Evolutionary conservation across 2,797 vertebrate genomes (phyloP), one percentile per base, ranked within the genome.

Genomic region (Gymnopithys bicolor): DNA sequence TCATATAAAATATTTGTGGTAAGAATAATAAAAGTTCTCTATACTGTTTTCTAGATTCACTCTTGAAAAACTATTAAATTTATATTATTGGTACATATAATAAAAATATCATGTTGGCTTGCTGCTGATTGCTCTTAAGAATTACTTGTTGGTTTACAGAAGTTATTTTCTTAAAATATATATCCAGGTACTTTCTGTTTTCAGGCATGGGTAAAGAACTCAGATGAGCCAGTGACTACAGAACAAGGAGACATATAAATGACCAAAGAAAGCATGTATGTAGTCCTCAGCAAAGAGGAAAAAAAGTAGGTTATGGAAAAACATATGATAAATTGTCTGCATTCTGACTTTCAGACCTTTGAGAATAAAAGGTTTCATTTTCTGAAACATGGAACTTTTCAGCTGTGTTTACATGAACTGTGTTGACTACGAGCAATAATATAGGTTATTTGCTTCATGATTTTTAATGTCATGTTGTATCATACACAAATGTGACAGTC

Each of bases 351-450:
- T 88, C 63, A 24, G 67, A 80, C 39, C 19, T 87, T 78, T 79
- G 64, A 91, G 78, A 93, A 79, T 23, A 86, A 80, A 81, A 87
- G 14, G 4, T 35, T 91, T 83, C 3, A 27, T 95, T 76, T 94
- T 82, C 48, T 81, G 79, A 92, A 91, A 56, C 8, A 6, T 22
- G 49, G 39, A 82, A 19, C 13, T 88, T 91, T 94, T 81, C 55
- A 88, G 15, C 33, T 62, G 19, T 51, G 43, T 87, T 95, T 92
- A 60, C 35, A 46, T 55, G 9, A 95, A 80, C 10, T 46, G 19
- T 66, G 53, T 18, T 59, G 49, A 95, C 78, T 93, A 52, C 1
- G 48, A 84, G 17, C 45, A 21, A 92, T 86, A 24, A 67, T n/a
- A 11, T 59, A 79, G 21, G 5, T 87, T 91, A 96, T 85, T 94